phyloP scores from a whole-genome alignment of 2,888 invertebrate species.

The Yponomeuta cagnagella region DNA sequence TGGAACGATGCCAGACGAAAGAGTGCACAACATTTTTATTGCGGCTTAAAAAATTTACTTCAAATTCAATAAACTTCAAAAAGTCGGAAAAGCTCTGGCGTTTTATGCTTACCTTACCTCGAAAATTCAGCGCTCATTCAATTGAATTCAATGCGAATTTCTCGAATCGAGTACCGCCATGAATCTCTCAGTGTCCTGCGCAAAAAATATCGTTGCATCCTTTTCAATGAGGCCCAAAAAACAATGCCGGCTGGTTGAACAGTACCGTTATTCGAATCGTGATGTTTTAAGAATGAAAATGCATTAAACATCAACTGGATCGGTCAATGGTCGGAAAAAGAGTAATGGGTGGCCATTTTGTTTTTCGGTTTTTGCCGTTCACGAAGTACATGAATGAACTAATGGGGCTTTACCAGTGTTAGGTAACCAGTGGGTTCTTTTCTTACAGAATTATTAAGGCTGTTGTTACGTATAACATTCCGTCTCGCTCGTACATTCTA shows the following conservation, averaged over 20 bases:
- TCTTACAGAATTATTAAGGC: too few species aligned
- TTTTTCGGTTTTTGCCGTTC: not conserved
- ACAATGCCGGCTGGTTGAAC: slow-evolving; percentile 12
- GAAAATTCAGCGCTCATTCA: slow-evolving; percentile 39
- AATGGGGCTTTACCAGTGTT: not conserved
- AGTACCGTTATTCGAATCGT: not conserved
- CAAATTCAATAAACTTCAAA: not conserved
- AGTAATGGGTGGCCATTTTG: slow-evolving; percentile 3
- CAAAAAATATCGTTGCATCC: slow-evolving; percentile 18
- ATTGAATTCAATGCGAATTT: slow-evolving; percentile 47
- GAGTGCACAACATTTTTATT: too few species aligned
- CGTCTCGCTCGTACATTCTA: too few species aligned
- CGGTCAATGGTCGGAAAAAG: not conserved
- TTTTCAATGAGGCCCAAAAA: slow-evolving; percentile 26
- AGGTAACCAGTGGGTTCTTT: not conserved
- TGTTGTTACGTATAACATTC: too few species aligned
- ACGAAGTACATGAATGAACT: not conserved
- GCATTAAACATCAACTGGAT: slow-evolving; percentile 15
- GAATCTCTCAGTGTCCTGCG: slow-evolving; percentile 11
- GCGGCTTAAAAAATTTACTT: too few species aligned
- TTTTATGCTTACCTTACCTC: slow-evolving; percentile 28
- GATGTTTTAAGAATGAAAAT: slow-evolving; percentile 18
- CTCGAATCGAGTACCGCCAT: not conserved
- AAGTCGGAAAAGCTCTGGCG: not conserved
- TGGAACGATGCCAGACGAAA: too few species aligned